Conservation (phyloP, 30 jellyfish, hydroid and myxozoan genomes). For the Cassiopea xamachana region DNA sequence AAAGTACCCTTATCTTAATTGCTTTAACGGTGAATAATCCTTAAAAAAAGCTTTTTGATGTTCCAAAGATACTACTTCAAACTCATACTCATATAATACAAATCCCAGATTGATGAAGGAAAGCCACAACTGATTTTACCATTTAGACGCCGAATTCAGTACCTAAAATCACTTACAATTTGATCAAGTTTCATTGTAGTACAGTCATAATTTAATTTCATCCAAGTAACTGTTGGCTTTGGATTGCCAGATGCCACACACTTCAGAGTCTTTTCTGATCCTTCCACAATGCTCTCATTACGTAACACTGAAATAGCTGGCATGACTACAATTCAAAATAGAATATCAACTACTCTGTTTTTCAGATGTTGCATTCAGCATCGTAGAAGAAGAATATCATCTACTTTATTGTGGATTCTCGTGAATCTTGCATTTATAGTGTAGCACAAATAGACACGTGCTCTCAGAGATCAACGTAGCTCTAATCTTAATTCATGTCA, state of each 20-base stretch:
- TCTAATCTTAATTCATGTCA: no score
- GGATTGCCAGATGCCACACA: slow-evolving; percentile 72
- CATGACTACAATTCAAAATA: slow-evolving; percentile 4
- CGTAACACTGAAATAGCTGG: slow-evolving; percentile 32
- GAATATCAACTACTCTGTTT: neutral
- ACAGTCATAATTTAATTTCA: neutral
- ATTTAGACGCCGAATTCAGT: no score
- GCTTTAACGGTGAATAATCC: no score
- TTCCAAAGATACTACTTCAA: no score
- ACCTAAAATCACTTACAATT: slow-evolving; percentile 6
- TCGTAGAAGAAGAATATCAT: neutral
- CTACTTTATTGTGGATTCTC: no score
- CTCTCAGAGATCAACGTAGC: no score
- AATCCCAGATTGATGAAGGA: neutral
- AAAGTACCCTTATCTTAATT: no score
- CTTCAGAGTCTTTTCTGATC: neutral
- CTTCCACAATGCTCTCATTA: neutral
- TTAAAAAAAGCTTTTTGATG: no score
- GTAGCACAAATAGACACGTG: no score
- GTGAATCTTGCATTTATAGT: no score
- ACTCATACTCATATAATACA: neutral
- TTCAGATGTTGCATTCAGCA: neutral
- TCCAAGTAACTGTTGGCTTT: slow-evolving; percentile 38
- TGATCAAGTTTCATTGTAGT: slow-evolving; percentile 2
- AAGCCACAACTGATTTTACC: neutral